phyloP scores from a whole-genome alignment of 2,888 invertebrate genomes.

The Thera britannica region DNA sequence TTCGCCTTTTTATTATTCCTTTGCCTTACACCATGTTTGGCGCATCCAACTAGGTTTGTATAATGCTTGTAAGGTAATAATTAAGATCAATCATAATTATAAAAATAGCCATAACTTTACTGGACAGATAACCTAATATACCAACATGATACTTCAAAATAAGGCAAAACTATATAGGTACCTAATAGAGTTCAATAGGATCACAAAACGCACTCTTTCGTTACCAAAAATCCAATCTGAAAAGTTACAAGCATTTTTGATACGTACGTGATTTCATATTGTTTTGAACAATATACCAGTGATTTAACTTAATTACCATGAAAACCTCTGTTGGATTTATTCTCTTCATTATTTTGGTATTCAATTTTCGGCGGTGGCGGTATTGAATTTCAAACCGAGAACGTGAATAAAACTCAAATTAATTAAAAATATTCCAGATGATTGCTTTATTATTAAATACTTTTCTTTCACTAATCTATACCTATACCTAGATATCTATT shows the following conservation, averaged over 20 bases:
- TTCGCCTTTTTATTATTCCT: neutral
- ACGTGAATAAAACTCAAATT: slow-evolving; percentile 38
- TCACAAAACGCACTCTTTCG: neutral
- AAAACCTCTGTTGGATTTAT: slow-evolving; percentile 11
- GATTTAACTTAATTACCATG: slow-evolving; percentile 12
- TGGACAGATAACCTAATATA: too few species aligned
- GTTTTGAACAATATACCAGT: slow-evolving; percentile 18
- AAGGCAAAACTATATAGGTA: too few species aligned
- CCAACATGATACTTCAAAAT: too few species aligned
- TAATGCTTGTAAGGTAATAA: neutral
- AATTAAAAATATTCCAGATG: slow-evolving; percentile 47
- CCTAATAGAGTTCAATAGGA: too few species aligned
- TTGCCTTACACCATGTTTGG: too few species aligned
- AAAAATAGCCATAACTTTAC: too few species aligned
- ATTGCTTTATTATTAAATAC: slow-evolving; percentile 37
- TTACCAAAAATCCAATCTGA: neutral
- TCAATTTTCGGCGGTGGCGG: slow-evolving; percentile 10
- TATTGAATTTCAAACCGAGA: slow-evolving; percentile 40
- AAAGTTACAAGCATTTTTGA: neutral
- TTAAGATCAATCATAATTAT: too few species aligned
- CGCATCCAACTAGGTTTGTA: neutral
- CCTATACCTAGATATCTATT: too few species aligned
- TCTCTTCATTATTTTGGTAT: slow-evolving; percentile 19
- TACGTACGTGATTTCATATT: neutral
- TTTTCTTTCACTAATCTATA: too few species aligned